Base-by-base conservation (phyloP, 1,140 invertebrate genomes). In the Macrobrachium nipponense region DNA sequence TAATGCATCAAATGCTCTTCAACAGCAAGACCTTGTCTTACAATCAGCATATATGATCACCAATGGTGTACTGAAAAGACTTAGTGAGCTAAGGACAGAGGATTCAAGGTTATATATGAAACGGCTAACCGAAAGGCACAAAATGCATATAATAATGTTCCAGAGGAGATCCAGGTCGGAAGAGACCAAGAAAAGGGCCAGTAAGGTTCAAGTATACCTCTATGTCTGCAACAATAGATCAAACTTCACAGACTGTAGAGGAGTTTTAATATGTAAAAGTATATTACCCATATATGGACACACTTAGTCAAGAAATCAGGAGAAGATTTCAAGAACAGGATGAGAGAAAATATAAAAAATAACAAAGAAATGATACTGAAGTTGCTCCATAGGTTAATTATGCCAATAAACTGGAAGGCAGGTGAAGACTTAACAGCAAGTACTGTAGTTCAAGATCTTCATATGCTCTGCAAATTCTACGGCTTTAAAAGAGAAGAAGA, bases 31-130 rank as follows among this genome's bases (percentile, higher is more conserved):
- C n/a, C n/a, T n/a, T n/a, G n/a, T n/a, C n/a, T n/a, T n/a, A n/a
- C n/a, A n/a, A n/a, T n/a, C n/a, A n/a, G 62, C 80, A 12, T 68
- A 81, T 18, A 68, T 23, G 36, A 44, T 81, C 20, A 18, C 23
- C 3, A 23, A 81, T 81, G 61, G 80, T 8, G 80, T 81, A 5
- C 15, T 68, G 51, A 27, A 72, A 68, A 44, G 62, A 58, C 61
- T 8, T 11, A 17, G 14, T 17, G 14, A 68, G 27, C n/a, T 66
- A n/a, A 81, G 80, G 51, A 81, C 36, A 68, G 62, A 20, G 60
- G 68, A 27, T 81, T 81, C 43, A 51, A 7, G n/a, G 14, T 68
- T n/a, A n/a, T 18, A 43, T 70, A 8, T 70, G 51, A 14, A 3
- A 7, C 5, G 1, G 44, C n/a, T n/a, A 7, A 51, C 51, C 4